phyloP scores from a whole-genome alignment of 2,888 invertebrate genomes.

The Polietes domitor region DNA sequence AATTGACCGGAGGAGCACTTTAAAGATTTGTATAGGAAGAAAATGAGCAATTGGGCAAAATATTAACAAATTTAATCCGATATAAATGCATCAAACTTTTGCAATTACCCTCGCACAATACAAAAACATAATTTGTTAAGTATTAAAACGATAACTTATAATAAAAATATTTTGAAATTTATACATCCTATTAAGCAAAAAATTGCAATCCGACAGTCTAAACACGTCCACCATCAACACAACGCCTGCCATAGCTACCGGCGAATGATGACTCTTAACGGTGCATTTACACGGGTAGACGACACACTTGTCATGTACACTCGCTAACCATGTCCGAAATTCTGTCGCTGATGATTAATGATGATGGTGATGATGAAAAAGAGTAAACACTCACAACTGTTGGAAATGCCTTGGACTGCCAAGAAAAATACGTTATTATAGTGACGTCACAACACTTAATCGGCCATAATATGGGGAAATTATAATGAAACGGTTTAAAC shows the following conservation, averaged over 20 bases:
- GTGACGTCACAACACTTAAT: conserved; percentile 50
- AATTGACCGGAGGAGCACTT: no score
- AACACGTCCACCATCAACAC: conserved; percentile 41
- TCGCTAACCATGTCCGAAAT: not conserved
- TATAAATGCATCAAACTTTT: not conserved
- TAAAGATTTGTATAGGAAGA: no score
- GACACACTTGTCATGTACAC: conserved; percentile 28
- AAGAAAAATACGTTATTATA: conserved; percentile 19
- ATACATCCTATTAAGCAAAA: conserved; percentile 21
- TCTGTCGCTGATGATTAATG: conserved; percentile 53
- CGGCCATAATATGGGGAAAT: not conserved
- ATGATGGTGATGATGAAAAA: conserved; percentile 9
- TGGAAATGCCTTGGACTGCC: no score
- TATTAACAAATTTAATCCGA: no score
- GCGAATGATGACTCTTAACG: conserved; percentile 18
- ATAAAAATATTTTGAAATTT: conserved; percentile 41
- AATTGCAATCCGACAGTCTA: conserved; percentile 11
- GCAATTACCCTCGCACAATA: not conserved
- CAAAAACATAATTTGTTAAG: not conserved
- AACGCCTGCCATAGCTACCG: not conserved
- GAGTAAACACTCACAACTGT: not conserved
- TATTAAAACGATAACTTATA: not conserved
- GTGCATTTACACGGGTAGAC: not conserved
- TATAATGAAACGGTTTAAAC: conserved; percentile 37
- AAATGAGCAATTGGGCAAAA: no score